Evolutionary conservation across 2,797 vertebrate genomes (phyloP), one percentile per base, ranked within the genome.

Genomic region (Danio jaintianensis): DNA sequence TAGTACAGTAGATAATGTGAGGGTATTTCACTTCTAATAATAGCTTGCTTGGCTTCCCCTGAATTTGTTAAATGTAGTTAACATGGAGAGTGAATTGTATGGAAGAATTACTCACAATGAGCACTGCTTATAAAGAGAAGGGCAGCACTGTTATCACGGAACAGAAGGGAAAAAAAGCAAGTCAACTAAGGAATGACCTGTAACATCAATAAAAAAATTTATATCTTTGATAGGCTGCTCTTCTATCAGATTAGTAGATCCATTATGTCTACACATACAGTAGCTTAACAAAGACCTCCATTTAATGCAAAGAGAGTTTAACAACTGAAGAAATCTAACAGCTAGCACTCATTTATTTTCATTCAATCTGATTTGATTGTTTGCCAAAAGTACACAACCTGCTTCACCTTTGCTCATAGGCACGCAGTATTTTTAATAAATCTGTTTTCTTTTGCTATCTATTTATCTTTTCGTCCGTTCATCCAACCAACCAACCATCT

Each of bases 1-100:
- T 87, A 90, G 88, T 81, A 89, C 85, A 82, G 90, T 85, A 90
- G 93, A 93, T 93, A 92, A 91, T 88, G 70, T 85, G 86, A 88
- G 85, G 90, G 90, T 78, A 86, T 89, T 89, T 89, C 86, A 85
- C 88, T 88, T 82, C 90, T 92, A 92, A 92, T 90, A 93, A 93
- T 91, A 93, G 88, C 55, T 50, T 82, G 87, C 86, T 85, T 78
- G 18, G 83, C 83, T 86, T 83, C 85, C 82, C 88, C 63, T 80
- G 85, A 72, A 83, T 90, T 87, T 85, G 81, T 88, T 87, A 87
- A 88, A 89, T 84, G 83, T 77, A 78, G 86, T 91, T 90, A 87
- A 86, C 86, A 82, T 79, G 48, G 55, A 80, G 56, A 48, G 68
- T 75, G 79, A 81, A 81, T 77, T 86, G 69, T 40, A 83, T 75